Conservation (phyloP, 2,113 vertebrate species). For the Alaudala cheleensis region DNA sequence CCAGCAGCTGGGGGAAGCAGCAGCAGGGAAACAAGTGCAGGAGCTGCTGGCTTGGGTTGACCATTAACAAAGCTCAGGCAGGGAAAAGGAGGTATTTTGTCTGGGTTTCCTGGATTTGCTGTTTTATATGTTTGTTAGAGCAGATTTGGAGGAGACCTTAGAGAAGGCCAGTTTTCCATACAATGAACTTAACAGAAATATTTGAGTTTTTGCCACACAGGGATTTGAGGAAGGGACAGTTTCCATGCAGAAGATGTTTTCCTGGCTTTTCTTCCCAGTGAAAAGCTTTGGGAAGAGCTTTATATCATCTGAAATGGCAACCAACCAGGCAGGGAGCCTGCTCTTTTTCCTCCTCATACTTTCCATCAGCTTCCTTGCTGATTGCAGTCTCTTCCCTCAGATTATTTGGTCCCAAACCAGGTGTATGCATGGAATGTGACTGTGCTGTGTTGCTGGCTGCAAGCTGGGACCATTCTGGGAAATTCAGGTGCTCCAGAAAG, state of each 20-base stretch:
- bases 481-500: background rate
- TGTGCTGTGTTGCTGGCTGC: background rate
- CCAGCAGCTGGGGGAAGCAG: background rate
- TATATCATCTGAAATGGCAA: background rate
- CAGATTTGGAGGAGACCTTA: background rate
- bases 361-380: background rate
- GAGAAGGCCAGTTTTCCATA: background rate
- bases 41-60: background rate
- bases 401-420: background rate
- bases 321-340: background rate
- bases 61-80: background rate
- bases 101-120: background rate
- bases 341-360: background rate
- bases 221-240: background rate
- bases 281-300: background rate
- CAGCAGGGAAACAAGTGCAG: background rate
- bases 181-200: background rate
- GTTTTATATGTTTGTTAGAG: fast-evolving
- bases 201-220: background rate
- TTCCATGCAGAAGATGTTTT: background rate
- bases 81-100: background rate
- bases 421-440: fast-evolving
- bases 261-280: background rate
- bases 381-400: background rate
- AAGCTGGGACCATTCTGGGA: background rate